These are phyloP conservation scores for Scomber colias DNA, from an alignment of 2,113 vertebrate genomes.

Conservation along the genomic window DNA sequence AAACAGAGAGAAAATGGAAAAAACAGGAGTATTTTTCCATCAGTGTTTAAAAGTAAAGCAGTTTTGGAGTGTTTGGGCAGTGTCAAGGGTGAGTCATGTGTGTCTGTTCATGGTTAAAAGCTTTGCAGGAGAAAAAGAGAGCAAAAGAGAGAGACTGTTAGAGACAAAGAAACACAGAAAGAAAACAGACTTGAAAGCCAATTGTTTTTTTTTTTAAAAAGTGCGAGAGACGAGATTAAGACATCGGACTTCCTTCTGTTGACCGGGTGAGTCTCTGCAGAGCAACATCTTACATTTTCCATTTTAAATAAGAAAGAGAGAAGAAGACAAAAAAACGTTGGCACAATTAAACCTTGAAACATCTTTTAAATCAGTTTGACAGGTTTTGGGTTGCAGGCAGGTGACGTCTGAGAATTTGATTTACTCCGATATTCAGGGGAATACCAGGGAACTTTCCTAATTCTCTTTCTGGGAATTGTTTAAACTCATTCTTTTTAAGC, in stretches of 20 bases:
- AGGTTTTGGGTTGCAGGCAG: neutral
- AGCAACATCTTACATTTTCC: neutral
- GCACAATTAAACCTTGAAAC: neutral
- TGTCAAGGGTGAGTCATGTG: constrained; percentile 62
- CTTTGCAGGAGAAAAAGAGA: constrained; percentile 16
- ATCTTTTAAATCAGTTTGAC: neutral
- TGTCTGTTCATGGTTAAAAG: constrained; percentile 56
- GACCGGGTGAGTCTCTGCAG: constrained; percentile 47
- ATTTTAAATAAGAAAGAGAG: neutral
- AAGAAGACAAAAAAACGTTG: no score
- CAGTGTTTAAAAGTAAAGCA: constrained; percentile 11
- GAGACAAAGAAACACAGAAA: constrained; percentile 2
- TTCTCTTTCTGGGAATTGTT: neutral
- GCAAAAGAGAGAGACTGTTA: neutral
- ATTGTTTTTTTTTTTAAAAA: neutral
- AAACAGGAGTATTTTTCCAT: constrained; percentile 32
- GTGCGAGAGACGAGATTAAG: neutral
- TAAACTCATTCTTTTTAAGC: neutral
- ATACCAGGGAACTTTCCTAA: neutral
- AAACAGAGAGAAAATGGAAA: constrained; percentile 1
- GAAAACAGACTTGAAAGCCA: neutral
- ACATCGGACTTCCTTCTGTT: neutral
- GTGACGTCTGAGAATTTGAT: neutral
- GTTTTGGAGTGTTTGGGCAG: constrained; percentile 32
- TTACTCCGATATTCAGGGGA: neutral